Base-by-base conservation (phyloP, 2,113 vertebrate genomes). In the Oryctolagus cuniculus region DNA sequence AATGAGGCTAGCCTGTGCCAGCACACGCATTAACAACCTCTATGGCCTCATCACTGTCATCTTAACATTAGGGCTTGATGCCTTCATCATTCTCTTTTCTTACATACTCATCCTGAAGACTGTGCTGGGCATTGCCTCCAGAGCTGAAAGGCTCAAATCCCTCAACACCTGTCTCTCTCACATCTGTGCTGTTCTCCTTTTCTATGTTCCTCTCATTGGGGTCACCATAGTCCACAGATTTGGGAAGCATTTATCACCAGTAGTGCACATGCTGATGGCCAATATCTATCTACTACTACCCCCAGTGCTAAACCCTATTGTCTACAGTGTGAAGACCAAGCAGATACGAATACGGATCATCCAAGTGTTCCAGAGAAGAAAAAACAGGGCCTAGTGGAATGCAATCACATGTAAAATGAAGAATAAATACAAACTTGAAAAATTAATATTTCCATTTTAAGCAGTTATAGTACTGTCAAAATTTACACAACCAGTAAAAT, bases 261-360 rank as follows among this genome's bases (percentile, higher is more conserved):
- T 87, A 11, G 12, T 90, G 0, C 88, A 75, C 38, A 90, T 34
- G 0, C 75, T 97, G 27, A 95, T 98, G 95, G 97, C 95, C 6
- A 94, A 95, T 31, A 51, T 79, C 44, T 96, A 90, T 0, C 90
- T 98, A 4, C 90, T 98, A 25, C 34, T 97, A 0, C 96, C 90
- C 0, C 93, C 97, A 1, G 61, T 97, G 19, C 92, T 97, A 61
- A 98, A 97, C 58, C 97, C 95, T 0, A 89, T 97, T 0, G 31
- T 96, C 5, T 97, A 97, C 13, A 97, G 97, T 74, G 83, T 98
- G 90, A 98, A 96, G 74, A 97, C 91, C 24, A 95, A 93, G 44
- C 95, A 92, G 86, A 96, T 98, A 69, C 15, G 11, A 22, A 73
- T 70, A 51, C 0, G 0, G 22, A 55, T 97, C 53, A 83, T 88